These are phyloP conservation scores for Cariama cristata DNA, from an alignment of 2,113 vertebrate genomes.

Conservation along the genomic window DNA sequence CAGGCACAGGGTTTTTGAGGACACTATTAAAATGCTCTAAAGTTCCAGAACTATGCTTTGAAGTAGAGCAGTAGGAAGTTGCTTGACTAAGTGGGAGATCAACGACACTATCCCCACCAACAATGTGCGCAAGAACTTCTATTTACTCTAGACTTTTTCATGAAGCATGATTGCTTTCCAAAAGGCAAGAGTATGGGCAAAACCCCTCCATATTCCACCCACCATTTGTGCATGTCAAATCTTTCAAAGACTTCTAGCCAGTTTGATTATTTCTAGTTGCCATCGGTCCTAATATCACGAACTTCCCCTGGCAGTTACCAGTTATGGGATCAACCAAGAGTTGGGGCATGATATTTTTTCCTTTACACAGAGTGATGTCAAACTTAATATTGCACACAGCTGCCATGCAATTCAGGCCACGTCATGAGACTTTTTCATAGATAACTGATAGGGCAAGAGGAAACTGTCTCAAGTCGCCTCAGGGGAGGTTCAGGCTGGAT, in stretches of 20 bases:
- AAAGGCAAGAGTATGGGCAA: background rate
- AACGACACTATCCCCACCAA: conserved; percentile 16
- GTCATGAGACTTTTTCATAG: background rate
- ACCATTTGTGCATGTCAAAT: background rate
- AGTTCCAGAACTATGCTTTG: conserved; percentile 60
- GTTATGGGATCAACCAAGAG: background rate
- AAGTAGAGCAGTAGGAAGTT: conserved; percentile 38
- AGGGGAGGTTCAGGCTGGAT: too few relatives aligned
- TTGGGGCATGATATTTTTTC: background rate
- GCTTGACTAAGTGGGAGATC: conserved; percentile 41
- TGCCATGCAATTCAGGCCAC: background rate
- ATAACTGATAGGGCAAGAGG: background rate
- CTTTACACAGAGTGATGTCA: background rate
- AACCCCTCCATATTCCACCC: background rate
- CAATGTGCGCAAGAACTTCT: conserved; percentile 25
- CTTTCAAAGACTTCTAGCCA: background rate
- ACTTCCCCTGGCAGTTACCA: background rate
- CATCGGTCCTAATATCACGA: background rate
- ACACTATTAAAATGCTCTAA: conserved; percentile 40
- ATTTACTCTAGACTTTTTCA: conserved; percentile 19
- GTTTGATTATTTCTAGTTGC: background rate
- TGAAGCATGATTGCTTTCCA: background rate
- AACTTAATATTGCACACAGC: background rate
- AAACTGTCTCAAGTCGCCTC: too few relatives aligned
- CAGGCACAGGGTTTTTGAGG: background rate